phyloP scores from a whole-genome alignment of 2,113 vertebrate genomes.

The Saccopteryx bilineata region DNA sequence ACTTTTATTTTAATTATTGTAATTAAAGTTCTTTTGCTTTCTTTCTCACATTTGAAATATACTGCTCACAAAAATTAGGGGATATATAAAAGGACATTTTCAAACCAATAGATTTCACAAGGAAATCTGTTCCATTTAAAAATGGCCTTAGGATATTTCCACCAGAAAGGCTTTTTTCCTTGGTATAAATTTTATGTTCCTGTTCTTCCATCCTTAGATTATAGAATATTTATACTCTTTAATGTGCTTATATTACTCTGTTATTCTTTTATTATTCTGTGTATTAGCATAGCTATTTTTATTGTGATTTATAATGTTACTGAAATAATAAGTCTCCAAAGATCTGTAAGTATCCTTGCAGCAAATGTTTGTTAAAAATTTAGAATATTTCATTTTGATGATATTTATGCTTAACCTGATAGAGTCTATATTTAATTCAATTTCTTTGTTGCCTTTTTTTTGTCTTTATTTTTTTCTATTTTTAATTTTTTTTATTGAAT shows the following conservation, averaged over 20 bases:
- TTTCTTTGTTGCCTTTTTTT: neutral
- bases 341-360: slow-evolving; percentile 30
- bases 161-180: slow-evolving; percentile 43
- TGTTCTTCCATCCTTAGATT: neutral
- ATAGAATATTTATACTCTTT: slow-evolving; percentile 54
- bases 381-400: slow-evolving; percentile 4
- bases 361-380: slow-evolving; percentile 32
- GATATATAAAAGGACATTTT: neutral
- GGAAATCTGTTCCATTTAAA: neutral
- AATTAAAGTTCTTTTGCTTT: neutral
- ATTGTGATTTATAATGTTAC: slow-evolving; percentile 58
- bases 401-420: slow-evolving; percentile 26
- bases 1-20: slow-evolving; percentile 25
- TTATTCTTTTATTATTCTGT: slow-evolving; percentile 23
- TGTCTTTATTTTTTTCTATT: too few species aligned
- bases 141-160: neutral
- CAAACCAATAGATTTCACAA: slow-evolving; percentile 4
- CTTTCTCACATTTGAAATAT: neutral
- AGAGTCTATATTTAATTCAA: slow-evolving; percentile 36
- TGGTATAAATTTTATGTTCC: slow-evolving; percentile 51
- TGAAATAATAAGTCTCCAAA: neutral
- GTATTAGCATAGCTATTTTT: neutral
- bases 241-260: slow-evolving; percentile 46
- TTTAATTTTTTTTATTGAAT: too few species aligned
- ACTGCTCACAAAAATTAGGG: neutral